Evolutionary conservation across 1,140 invertebrate species (phyloP), one percentile per base, ranked within the genome.

Genomic region (Diorhabda sublineata): DNA sequence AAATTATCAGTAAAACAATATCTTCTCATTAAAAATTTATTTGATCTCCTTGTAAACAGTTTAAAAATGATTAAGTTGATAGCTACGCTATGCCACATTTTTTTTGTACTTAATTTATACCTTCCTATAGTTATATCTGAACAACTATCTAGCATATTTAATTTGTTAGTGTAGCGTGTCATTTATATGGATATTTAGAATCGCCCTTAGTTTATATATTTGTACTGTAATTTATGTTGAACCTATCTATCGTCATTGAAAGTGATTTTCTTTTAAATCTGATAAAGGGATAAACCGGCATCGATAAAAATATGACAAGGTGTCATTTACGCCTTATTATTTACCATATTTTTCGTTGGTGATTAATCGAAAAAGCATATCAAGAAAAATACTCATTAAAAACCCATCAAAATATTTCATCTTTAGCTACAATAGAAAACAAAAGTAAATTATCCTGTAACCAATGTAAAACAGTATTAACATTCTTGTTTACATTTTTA

Each of bases 311-410:
- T 52, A 52, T 52, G 47, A 52, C 47, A 52, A 52, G 6, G 47
- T 52, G 47, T 52, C 47, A 52, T 52, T 52, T 52, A 52, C 47
- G 47, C 47, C 47, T 52, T 52, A 52, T 52, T 52, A 52, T 26
- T 26, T 26, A 26, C 26, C 26, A 26, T 26, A 26, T 26, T 26
- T 26, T 26, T 26, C 26, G 26, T 26, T 26, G 26, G 26, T 26
- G 26, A 26, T 26, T 26, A 26, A 26, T 26, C 26, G 26, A 26
- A 26, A 26, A 26, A 26, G 26, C 26, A 26, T 26, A 26, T 26
- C 26, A 26, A 26, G 26, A 26, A 26, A 26, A 26, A 26, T 26
- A 26, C 26, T 26, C 26, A 26, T 26, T 26, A 26, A 26, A 26
- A 26, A 26, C 26, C 26, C 26, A 26, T 26, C 26, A 26, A 26